A percentile compares a stretch with the other conserved stretches of the same genome.
Evolutionary conservation across 37 sponge, comb jelly and placozoan species (phyloP).

Genomic region (Theonella swinhoei): DNA sequence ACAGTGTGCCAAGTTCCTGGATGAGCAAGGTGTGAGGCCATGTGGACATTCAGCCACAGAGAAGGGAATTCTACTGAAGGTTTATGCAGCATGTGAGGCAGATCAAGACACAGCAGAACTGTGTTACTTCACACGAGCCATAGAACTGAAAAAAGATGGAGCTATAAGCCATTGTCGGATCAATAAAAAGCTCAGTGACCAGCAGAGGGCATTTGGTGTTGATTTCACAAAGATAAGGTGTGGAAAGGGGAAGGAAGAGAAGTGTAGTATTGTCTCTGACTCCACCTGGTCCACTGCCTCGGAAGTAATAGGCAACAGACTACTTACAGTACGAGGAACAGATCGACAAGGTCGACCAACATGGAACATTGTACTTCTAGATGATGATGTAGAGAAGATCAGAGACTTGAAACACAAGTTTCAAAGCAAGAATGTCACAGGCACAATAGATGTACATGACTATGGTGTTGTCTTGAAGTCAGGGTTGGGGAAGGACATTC

Average conservation of each 20-base stretch:
- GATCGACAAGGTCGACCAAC: conserved; percentile 19
- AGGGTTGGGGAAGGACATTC: conserved; percentile 80
- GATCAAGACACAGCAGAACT: conserved; percentile 23
- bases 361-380: conserved; percentile 65
- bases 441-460: conserved; percentile 52
- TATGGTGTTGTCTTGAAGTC: conserved; percentile 71
- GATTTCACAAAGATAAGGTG: conserved; percentile 27
- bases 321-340: conserved; percentile 15
- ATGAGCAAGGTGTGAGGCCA: conserved; percentile 46
- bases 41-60: conserved; percentile 75
- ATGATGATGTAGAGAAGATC: conserved; percentile 30
- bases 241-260: too few relatives aligned
- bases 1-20: conserved; percentile 24
- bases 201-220: conserved; percentile 3
- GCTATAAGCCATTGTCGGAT: neutral
- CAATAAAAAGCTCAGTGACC: neutral
- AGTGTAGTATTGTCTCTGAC: neutral
- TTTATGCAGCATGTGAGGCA: conserved; percentile 53
- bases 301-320: neutral
- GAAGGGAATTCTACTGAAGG: conserved; percentile 54
- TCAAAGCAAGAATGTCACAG: conserved; percentile 2
- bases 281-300: conserved; percentile 13
- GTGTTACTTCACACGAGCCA: neutral
- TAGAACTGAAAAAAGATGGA: conserved; percentile 10
- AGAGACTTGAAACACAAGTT: conserved; percentile 13